These are phyloP conservation scores for Carpatolechia fugitivella DNA, from an alignment of 2,888 invertebrate genomes.

Conservation along the genomic window DNA sequence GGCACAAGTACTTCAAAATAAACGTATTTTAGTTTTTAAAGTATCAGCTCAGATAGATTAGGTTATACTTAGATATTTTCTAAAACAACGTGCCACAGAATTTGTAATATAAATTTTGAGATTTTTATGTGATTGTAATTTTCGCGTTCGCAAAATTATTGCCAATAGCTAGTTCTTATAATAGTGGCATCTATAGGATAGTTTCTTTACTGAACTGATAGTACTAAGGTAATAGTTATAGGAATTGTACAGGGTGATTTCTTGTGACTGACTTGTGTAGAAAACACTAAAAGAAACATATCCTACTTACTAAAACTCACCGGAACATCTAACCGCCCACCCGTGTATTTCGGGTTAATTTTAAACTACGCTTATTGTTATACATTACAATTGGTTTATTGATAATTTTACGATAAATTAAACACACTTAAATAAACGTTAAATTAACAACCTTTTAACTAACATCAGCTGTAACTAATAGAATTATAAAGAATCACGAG, in stretches of 20 bases:
- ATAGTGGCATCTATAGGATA: constrained; percentile 38
- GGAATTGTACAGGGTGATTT: constrained; percentile 27
- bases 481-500: no score
- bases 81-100: constrained; percentile 38
- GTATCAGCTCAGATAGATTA: constrained; percentile 37
- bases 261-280: neutral
- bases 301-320: no score
- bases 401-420: no score
- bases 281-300: no score
- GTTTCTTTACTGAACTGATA: constrained; percentile 70
- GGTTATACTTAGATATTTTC: constrained; percentile 27
- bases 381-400: no score
- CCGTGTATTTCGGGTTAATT: no score
- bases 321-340: no score
- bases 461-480: no score
- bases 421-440: no score
- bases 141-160: constrained; percentile 37
- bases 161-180: constrained; percentile 34
- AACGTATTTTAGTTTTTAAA: constrained; percentile 32
- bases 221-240: constrained; percentile 51
- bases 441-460: no score
- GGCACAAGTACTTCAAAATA: constrained; percentile 70
- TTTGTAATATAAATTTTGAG: constrained; percentile 31
- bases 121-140: constrained; percentile 47
- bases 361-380: no score